phyloP scores from a whole-genome alignment of 2,888 invertebrate genomes.

The Melanchra persicariae region DNA sequence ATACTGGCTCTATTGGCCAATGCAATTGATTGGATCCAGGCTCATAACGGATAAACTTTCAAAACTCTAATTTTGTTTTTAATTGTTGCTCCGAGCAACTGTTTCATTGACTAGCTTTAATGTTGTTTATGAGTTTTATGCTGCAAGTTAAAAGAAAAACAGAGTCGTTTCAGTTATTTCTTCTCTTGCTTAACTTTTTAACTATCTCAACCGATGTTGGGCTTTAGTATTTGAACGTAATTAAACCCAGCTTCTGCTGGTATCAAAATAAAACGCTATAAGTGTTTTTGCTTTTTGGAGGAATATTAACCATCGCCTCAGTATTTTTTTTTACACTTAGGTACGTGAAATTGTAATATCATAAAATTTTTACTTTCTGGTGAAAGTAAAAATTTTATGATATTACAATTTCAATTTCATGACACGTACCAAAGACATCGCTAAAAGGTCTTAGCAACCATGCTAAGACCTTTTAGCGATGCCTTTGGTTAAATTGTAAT shows the following conservation, averaged over 20 bases:
- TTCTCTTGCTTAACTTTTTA: conserved; percentile 25
- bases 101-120: conserved; percentile 22
- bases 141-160: conserved; percentile 30
- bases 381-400: no score
- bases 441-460: no score
- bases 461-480: no score
- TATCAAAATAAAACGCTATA: conserved; percentile 24
- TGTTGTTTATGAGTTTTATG: conserved; percentile 31
- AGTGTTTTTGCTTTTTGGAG: not conserved
- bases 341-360: no score
- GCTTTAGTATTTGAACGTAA: conserved; percentile 32
- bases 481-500: no score
- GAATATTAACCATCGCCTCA: not conserved
- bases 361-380: no score
- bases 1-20: not conserved
- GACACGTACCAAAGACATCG: no score
- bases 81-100: conserved; percentile 13
- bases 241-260: conserved; percentile 21
- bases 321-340: no score
- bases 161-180: conserved; percentile 30
- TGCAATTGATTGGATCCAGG: not conserved
- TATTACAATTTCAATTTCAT: no score
- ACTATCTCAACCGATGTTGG: not conserved
- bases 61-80: conserved; percentile 40
- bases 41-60: conserved; percentile 25